Conservation (phyloP, 92 coral and sea anemone species). For the Epizoanthus stellaris region DNA sequence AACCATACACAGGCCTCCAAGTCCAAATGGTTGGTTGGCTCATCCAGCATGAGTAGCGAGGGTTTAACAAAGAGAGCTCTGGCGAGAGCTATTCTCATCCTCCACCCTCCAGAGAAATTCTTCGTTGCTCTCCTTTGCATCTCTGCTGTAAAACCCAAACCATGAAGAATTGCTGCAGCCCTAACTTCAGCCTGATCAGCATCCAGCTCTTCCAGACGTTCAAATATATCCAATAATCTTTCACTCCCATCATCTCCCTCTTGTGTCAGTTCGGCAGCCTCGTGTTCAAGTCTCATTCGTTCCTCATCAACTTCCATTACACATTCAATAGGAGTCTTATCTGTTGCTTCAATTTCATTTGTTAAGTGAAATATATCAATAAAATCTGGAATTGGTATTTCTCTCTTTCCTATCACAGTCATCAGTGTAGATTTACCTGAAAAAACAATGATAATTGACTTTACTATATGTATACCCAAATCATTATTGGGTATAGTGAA, state of each 20-base stretch:
- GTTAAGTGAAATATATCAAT: constrained; percentile 94
- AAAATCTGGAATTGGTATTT: constrained; percentile 90
- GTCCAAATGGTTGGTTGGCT: constrained; percentile 97
- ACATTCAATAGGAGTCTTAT: constrained; percentile 91
- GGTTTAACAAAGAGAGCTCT: constrained; percentile 95
- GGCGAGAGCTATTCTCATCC: constrained; percentile 97
- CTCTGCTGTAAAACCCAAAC: constrained; percentile 89
- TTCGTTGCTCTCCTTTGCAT: constrained; percentile 91
- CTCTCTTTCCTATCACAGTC: constrained; percentile 86
- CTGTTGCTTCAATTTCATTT: constrained; percentile 91
- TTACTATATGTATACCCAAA: background rate
- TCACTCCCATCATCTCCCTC: constrained; percentile 97
- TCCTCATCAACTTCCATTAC: constrained; percentile 99
- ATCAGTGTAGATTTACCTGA: constrained; percentile 97
- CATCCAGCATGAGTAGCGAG: constrained; percentile 88
- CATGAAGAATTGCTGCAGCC: constrained; percentile 95
- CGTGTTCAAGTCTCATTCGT: constrained; percentile 85
- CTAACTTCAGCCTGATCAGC: constrained; percentile 85
- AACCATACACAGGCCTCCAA: constrained; percentile 99
- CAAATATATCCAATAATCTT: constrained; percentile 90
- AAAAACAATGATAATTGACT: background rate
- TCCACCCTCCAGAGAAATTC: constrained; percentile 99
- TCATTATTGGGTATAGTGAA: no score
- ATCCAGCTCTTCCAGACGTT: constrained; percentile 96
- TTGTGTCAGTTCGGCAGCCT: constrained; percentile 87